These are phyloP conservation scores for Syngnathus typhle DNA, from an alignment of 2,113 vertebrate species.

Conservation along the genomic window DNA sequence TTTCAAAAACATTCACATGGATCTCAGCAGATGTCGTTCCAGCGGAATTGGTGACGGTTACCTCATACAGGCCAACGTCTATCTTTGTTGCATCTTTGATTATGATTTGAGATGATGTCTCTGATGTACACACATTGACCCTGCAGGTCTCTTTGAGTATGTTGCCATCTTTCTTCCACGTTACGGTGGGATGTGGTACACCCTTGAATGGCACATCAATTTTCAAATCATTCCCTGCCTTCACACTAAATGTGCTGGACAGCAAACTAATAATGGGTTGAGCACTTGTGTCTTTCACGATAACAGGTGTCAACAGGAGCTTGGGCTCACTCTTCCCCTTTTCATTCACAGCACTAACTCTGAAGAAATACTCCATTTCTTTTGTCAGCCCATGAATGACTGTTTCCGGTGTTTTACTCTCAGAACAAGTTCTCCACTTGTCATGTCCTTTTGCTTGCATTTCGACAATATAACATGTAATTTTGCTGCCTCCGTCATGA, in stretches of 20 bases:
- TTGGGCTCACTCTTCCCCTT: conserved; percentile 94
- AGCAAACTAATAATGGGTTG: conserved; percentile 82
- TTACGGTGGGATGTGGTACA: conserved; percentile 76
- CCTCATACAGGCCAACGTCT: conserved; percentile 86
- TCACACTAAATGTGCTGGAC: conserved; percentile 86
- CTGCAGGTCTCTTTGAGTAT: conserved; percentile 89
- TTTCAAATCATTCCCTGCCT: conserved; percentile 89
- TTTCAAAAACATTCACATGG: conserved; percentile 87
- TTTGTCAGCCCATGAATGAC: conserved; percentile 79
- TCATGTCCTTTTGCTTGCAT: conserved; percentile 88
- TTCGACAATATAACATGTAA: conserved; percentile 87
- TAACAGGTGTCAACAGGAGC: conserved; percentile 79
- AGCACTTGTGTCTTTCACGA: conserved; percentile 83
- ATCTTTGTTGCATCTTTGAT: conserved; percentile 87
- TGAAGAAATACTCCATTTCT: conserved; percentile 89
- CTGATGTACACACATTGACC: conserved; percentile 83
- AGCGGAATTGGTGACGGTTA: conserved; percentile 79
- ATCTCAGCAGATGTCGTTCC: conserved; percentile 79
- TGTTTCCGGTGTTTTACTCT: conserved; percentile 82
- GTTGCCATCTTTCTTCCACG: conserved; percentile 88
- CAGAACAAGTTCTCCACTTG: conserved; percentile 85
- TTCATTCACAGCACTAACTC: conserved; percentile 88
- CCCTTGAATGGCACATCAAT: conserved; percentile 90
- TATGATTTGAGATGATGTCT: conserved; percentile 76
- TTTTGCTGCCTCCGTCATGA: conserved; percentile 95